These are phyloP conservation scores for Potamilus streckersoni DNA, from an alignment of 1,140 invertebrate species.

Conservation along the genomic window DNA sequence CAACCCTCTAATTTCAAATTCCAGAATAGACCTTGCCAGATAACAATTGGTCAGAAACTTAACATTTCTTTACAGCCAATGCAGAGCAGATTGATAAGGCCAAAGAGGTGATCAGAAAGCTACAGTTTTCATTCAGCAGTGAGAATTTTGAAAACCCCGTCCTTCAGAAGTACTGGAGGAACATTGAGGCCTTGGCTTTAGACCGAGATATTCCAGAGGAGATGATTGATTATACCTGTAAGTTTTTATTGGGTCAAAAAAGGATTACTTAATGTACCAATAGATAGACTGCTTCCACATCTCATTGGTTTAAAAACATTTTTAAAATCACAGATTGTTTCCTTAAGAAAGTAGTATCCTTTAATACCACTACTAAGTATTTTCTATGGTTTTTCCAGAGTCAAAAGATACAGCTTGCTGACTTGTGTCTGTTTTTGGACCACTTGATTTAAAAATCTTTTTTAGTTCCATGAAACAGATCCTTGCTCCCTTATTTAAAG, in stretches of 20 bases:
- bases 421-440: neutral
- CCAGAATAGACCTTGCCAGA: neutral
- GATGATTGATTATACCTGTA: constrained; percentile 69
- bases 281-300: neutral
- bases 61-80: constrained; percentile 48
- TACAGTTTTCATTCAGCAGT: constrained; percentile 68
- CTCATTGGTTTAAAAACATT: no score
- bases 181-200: constrained; percentile 71
- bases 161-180: constrained; percentile 70
- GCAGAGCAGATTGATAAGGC: constrained; percentile 67
- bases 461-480: no score
- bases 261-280: neutral
- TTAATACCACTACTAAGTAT: neutral
- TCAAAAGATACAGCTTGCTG: neutral
- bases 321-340: neutral
- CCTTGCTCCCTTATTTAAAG: no score
- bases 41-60: neutral
- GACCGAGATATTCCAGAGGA: constrained; percentile 68
- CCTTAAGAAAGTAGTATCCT: neutral
- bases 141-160: constrained; percentile 69
- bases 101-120: constrained; percentile 70
- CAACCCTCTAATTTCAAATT: neutral
- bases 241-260: constrained; percentile 13
- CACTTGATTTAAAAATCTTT: neutral
- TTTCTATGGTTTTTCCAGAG: neutral